These are phyloP conservation scores for Lophotriccus pileatus DNA, from an alignment of 2,797 vertebrate genomes.

Conservation along the genomic window DNA sequence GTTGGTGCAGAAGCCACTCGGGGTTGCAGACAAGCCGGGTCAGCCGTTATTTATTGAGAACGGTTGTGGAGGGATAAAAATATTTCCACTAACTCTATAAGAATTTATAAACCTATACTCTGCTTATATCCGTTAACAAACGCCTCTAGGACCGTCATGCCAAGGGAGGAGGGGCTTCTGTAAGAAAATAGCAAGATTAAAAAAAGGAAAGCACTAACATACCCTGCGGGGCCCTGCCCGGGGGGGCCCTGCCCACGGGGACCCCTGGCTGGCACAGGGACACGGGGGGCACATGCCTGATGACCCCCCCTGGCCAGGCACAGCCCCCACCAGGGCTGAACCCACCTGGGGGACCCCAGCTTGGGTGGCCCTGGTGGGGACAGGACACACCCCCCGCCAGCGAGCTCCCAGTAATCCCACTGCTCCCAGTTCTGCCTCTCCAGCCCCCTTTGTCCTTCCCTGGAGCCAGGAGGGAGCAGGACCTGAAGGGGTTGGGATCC, in stretches of 20 bases:
- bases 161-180: constrained; percentile 1
- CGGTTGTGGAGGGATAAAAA: constrained; percentile 62
- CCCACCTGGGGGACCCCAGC: fast-evolving
- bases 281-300: fast-evolving
- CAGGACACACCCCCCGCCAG: fast-evolving
- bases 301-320: fast-evolving
- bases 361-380: fast-evolving
- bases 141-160: neutral
- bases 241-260: fast-evolving
- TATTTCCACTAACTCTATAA: constrained; percentile 51
- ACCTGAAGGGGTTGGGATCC: neutral
- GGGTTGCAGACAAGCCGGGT: constrained; percentile 27
- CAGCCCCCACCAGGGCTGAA: neutral
- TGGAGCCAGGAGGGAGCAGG: fast-evolving
- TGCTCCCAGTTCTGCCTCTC: neutral
- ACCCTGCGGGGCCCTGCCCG: neutral
- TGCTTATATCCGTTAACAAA: constrained; percentile 33
- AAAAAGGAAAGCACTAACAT: constrained; percentile 29
- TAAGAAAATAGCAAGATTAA: constrained; percentile 67
- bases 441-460: fast-evolving
- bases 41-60: constrained; percentile 61
- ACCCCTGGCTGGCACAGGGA: fast-evolving
- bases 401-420: neutral
- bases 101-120: constrained; percentile 61
- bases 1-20: fast-evolving